Conservation (phyloP, 1,140 invertebrate genomes). For the Drosophila kanapiae region DNA sequence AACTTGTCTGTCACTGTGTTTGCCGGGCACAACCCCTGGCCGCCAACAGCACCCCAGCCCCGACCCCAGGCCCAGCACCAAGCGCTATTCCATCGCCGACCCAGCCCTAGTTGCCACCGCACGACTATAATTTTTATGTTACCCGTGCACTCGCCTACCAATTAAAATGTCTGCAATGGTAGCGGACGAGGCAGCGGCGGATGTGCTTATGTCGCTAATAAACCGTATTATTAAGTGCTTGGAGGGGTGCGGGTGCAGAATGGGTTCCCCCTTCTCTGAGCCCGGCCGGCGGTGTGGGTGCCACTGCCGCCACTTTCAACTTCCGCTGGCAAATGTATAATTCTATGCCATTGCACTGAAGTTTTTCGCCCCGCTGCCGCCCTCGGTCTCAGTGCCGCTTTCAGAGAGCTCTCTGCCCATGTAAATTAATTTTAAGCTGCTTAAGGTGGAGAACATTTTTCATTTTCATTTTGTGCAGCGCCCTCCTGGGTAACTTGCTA, state of each 20-base stretch:
- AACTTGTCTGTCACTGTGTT: constrained; percentile 64
- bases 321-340: constrained; percentile 81
- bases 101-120: constrained; percentile 49
- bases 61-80: background rate
- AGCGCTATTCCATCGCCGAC: background rate
- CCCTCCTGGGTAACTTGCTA: constrained; percentile 24
- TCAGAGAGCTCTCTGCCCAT: constrained; percentile 27
- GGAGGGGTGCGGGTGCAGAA: constrained; percentile 17
- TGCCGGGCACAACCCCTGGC: constrained; percentile 17
- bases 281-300: constrained; percentile 24
- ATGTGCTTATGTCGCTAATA: constrained; percentile 84
- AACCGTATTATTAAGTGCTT: constrained; percentile 82
- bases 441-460: constrained; percentile 75
- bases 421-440: constrained; percentile 81
- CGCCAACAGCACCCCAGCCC: background rate
- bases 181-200: constrained; percentile 62
- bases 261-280: background rate
- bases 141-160: constrained; percentile 82
- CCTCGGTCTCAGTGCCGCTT: constrained; percentile 3
- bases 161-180: constrained; percentile 79
- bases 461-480: constrained; percentile 58
- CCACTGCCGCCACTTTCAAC: constrained; percentile 73
- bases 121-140: constrained; percentile 82
- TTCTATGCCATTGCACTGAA: constrained; percentile 70
- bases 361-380: constrained; percentile 23